Conservation (phyloP, 2,888 invertebrate species). For the Drosophila emarginata region DNA sequence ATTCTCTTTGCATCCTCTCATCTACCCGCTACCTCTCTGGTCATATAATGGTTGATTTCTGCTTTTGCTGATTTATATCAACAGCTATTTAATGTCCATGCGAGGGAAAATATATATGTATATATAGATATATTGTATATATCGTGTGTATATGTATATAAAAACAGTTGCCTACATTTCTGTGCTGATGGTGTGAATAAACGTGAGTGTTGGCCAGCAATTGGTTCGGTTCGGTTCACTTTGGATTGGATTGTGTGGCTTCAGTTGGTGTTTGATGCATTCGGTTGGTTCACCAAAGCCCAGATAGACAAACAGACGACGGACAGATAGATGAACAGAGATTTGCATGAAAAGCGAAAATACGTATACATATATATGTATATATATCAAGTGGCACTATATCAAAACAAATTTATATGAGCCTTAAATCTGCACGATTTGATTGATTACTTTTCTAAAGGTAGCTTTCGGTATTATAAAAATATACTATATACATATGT, state of each 20-base stretch:
- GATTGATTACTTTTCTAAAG: not conserved
- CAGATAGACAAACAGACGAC: conserved; percentile 9
- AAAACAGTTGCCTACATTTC: conserved; percentile 63
- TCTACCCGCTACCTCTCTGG: not conserved
- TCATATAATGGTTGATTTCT: conserved; percentile 26
- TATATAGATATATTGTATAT: not conserved
- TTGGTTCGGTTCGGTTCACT: conserved; percentile 43
- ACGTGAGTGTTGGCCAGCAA: conserved; percentile 38
- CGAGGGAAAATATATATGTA: conserved; percentile 7
- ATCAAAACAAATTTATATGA: too few relatives aligned
- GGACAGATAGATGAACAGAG: conserved; percentile 10
- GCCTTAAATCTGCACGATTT: not conserved
- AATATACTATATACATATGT: too few relatives aligned
- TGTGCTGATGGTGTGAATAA: conserved; percentile 37
- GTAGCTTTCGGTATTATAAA: not conserved
- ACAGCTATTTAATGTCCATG: conserved; percentile 70
- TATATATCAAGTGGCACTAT: not conserved
- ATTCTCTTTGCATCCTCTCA: not conserved
- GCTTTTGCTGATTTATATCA: conserved; percentile 65
- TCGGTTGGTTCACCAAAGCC: conserved; percentile 37
- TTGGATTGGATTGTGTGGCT: conserved; percentile 2
- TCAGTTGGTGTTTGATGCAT: conserved; percentile 36
- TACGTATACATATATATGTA: not conserved
- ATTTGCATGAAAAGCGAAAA: not conserved
- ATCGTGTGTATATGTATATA: not conserved